These are phyloP conservation scores for Acleris sparsana DNA, from an alignment of 2,888 invertebrate genomes.

Conservation along the genomic window DNA sequence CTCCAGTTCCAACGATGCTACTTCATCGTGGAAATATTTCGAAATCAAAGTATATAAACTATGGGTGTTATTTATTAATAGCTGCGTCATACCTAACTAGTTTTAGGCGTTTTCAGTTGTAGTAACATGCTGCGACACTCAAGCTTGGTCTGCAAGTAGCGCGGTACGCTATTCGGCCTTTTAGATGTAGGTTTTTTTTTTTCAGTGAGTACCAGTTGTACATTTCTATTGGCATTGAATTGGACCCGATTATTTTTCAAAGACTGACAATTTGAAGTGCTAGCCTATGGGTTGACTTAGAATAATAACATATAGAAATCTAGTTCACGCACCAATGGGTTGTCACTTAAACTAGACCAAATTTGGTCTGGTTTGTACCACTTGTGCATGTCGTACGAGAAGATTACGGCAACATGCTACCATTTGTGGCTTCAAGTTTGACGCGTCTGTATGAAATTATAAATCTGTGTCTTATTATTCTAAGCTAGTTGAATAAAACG, in stretches of 20 bases:
- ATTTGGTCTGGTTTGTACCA: too few relatives aligned
- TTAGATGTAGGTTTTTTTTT: constrained; percentile 32
- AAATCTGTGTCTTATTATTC: too few relatives aligned
- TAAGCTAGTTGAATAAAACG: too few relatives aligned
- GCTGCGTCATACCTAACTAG: too few relatives aligned
- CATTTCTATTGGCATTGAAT: constrained; percentile 9
- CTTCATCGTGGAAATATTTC: not conserved
- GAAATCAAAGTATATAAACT: not conserved
- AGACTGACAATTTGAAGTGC: not conserved
- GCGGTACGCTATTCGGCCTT: constrained; percentile 18
- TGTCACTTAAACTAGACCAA: too few relatives aligned
- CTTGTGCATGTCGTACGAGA: too few relatives aligned
- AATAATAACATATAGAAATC: too few relatives aligned
- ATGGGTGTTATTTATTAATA: constrained; percentile 2
- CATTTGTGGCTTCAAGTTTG: too few relatives aligned
- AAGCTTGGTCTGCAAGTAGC: constrained; percentile 4
- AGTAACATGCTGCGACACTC: not conserved
- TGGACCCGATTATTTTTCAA: not conserved
- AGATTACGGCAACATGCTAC: too few relatives aligned
- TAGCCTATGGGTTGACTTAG: too few relatives aligned
- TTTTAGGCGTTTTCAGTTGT: not conserved
- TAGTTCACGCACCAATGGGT: too few relatives aligned
- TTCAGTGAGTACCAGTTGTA: constrained; percentile 20
- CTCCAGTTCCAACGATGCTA: not conserved
- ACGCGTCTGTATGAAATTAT: too few relatives aligned